These are phyloP conservation scores for Pseudorhiza aurosa DNA, from an alignment of 30 jellyfish, hydroid and myxozoan genomes.

Conservation along the genomic window DNA sequence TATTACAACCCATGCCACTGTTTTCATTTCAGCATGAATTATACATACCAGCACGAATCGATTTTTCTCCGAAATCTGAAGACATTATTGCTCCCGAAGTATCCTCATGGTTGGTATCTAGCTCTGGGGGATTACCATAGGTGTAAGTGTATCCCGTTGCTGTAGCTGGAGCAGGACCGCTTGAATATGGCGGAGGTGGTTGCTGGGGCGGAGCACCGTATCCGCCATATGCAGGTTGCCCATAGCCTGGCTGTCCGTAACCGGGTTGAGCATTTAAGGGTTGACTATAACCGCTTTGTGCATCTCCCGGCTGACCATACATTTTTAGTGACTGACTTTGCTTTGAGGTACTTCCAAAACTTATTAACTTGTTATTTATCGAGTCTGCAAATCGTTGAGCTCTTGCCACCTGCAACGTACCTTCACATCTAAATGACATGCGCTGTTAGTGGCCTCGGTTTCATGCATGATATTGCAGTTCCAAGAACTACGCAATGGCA, in stretches of 20 bases:
- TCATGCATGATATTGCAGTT: no score
- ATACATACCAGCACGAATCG: conserved; percentile 92
- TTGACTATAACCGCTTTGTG: conserved; percentile 53
- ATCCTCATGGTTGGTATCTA: conserved; percentile 29
- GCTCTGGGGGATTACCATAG: conserved; percentile 68
- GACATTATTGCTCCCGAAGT: conserved; percentile 77
- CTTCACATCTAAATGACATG: no score
- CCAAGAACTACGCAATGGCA: no score
- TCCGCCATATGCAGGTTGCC: conserved; percentile 28
- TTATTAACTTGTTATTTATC: no score
- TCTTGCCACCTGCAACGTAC: no score
- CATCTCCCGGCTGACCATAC: conserved; percentile 11
- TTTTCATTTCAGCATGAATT: no score
- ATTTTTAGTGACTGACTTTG: neutral
- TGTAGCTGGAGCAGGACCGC: conserved; percentile 37
- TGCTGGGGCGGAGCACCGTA: conserved; percentile 37
- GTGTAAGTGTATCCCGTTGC: conserved; percentile 58
- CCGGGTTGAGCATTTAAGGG: conserved; percentile 45
- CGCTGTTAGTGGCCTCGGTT: no score
- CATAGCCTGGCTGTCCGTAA: conserved; percentile 53
- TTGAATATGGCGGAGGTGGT: conserved; percentile 54
- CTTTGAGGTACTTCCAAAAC: neutral
- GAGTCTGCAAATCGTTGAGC: no score
- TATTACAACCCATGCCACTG: no score
- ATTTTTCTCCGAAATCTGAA: conserved; percentile 71